These are phyloP conservation scores for Ramphastos sulfuratus DNA, from an alignment of 2,113 vertebrate species.

Conservation along the genomic window DNA sequence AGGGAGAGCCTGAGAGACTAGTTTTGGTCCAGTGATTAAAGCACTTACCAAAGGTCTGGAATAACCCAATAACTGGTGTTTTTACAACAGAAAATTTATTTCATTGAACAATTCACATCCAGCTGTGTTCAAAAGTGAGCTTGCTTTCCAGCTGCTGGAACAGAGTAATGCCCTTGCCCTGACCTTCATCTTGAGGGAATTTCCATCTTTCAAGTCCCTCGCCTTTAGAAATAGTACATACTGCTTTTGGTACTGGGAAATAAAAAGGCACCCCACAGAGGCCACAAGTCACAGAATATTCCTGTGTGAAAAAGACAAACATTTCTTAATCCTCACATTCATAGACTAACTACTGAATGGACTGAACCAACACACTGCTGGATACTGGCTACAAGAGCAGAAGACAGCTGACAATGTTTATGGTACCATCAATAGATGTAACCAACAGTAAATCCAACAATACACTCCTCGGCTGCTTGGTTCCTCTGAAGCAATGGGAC, in stretches of 20 bases:
- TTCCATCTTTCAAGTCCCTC: neutral
- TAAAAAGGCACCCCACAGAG: neutral
- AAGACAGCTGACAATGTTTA: accelerated
- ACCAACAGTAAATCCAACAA: neutral
- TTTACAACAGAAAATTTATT: neutral
- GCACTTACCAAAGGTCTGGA: neutral
- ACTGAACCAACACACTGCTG: neutral
- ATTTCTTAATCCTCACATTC: neutral
- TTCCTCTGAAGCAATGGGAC: neutral
- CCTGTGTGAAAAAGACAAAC: neutral
- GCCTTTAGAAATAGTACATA: neutral
- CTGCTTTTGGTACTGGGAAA: neutral
- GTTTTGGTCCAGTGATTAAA: neutral
- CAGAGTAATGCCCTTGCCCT: neutral
- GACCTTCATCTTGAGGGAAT: neutral
- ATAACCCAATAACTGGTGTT: neutral
- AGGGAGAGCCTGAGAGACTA: neutral
- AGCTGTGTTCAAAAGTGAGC: neutral
- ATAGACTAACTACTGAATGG: too few relatives aligned
- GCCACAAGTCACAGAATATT: neutral
- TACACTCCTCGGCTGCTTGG: neutral
- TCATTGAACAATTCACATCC: neutral
- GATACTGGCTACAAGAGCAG: neutral
- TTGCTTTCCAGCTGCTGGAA: neutral
- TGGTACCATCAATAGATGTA: neutral